Evolutionary conservation across 2,888 invertebrate genomes (phyloP), one percentile per base, ranked within the genome.

Genomic region (Aplocera efformata): DNA sequence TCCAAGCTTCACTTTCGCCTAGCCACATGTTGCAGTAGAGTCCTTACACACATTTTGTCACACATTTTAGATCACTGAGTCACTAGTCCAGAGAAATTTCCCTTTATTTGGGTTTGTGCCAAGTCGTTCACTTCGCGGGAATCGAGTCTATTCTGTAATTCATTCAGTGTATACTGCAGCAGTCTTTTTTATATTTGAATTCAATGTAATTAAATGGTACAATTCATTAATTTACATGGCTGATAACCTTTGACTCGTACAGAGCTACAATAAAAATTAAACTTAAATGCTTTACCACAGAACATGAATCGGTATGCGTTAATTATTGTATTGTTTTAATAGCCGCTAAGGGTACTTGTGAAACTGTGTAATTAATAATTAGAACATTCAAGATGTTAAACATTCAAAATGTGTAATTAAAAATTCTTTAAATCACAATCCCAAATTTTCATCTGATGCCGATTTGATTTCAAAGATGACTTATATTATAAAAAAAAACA

Each of bases 1-100:
- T 47, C 42, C 58, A 5, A 24, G 6, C 33, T 72, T 86, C 82
- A 86, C 77, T 73, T 72, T 29, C 39, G 34, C 43, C 54, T 48
- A 50, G 35, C 34, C 41, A 31, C 51, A 47, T 49, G 48, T 42
- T 52, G 50, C 45, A 44, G 50, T 53, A 59, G 42, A 46, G 37
- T 44, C 36, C 30, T 20, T 10, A 48, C 42, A 48, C 50, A 62
- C 69, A 71, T 70, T 56, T 62, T 67, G 42, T 31, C 37, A 54
- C 37, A 58, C 77, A 75, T 78, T 54, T 17, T 2, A 3, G 72
- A 55, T 71, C 67, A 72, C 68, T 70, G 62, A 69, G 49, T 71
- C 70, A 73, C 67, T 67, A 50, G 53, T 53, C 53, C 10, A 21
- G 11, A 27, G 11, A 6, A 42, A 45, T 53, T 57, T 53, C 51